Percentiles rank a stretch among this genome's conserved stretches.
Evolutionary conservation across 2,888 invertebrate species (phyloP).

Genomic region (Seira ritae): DNA sequence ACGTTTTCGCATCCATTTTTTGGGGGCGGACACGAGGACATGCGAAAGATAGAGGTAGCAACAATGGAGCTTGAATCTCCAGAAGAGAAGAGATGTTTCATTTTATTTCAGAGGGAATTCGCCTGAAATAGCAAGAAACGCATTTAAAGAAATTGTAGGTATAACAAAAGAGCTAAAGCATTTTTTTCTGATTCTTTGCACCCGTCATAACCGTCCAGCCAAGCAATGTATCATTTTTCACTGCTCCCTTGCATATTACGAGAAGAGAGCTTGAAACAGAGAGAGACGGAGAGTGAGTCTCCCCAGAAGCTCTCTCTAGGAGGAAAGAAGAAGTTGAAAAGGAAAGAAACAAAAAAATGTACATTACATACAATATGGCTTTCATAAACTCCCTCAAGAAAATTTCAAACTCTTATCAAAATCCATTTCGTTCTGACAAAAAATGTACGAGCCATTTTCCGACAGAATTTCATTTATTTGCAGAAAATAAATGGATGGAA

Average conservation of each 20-base stretch:
- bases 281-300: not conserved
- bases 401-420: slow-evolving; percentile 19
- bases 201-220: slow-evolving; percentile 21
- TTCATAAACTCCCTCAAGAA: not conserved
- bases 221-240: slow-evolving; percentile 15
- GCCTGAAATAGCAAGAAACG: not conserved
- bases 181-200: slow-evolving; percentile 20
- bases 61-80: not conserved
- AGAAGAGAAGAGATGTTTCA: slow-evolving; percentile 11
- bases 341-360: not conserved
- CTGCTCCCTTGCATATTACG: not conserved
- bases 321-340: not conserved
- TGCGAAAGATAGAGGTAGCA: not conserved
- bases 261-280: not conserved
- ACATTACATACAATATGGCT: not conserved
- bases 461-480: slow-evolving; percentile 21
- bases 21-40: not conserved
- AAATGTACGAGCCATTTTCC: slow-evolving; percentile 12
- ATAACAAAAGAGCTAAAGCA: not conserved
- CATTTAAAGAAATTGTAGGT: slow-evolving; percentile 4
- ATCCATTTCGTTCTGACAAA: slow-evolving; percentile 19
- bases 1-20: too few relatives aligned
- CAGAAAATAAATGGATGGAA: slow-evolving; percentile 19
- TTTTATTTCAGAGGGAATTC: slow-evolving; percentile 4
- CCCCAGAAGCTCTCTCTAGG: not conserved